These are phyloP conservation scores for Dastarcus helophoroides DNA, from an alignment of 2,888 invertebrate genomes.

Conservation along the genomic window DNA sequence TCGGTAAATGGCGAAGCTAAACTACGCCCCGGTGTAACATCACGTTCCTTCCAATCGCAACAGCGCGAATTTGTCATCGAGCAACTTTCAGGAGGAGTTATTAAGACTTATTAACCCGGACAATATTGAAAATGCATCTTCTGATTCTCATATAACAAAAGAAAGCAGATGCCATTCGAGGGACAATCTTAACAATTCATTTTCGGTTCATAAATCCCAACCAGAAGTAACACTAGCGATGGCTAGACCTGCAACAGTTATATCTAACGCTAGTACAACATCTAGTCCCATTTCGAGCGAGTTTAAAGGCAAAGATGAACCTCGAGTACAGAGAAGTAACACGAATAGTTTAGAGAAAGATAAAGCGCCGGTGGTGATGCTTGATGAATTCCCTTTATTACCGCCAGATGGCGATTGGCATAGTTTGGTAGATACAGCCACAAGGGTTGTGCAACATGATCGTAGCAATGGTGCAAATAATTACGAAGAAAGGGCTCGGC, in stretches of 20 bases:
- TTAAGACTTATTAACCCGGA: slow-evolving; percentile 79
- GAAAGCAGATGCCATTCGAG: slow-evolving; percentile 26
- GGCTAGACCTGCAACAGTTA: slow-evolving; percentile 55
- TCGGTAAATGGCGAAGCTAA: slow-evolving; percentile 47
- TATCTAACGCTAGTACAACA: slow-evolving; percentile 50
- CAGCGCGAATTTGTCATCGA: slow-evolving; percentile 47
- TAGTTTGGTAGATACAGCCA: slow-evolving; percentile 68
- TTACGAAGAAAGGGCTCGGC: slow-evolving; percentile 16
- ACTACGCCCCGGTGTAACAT: slow-evolving; percentile 40
- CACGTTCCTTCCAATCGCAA: slow-evolving; percentile 44
- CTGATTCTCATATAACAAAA: slow-evolving; percentile 15
- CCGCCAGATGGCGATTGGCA: slow-evolving; percentile 69
- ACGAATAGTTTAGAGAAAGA: slow-evolving; percentile 22
- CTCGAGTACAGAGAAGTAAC: slow-evolving; percentile 4
- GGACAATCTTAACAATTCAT: slow-evolving; percentile 31
- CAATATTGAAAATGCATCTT: slow-evolving; percentile 33
- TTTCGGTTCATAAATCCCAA: slow-evolving; percentile 33
- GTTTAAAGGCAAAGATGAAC: slow-evolving; percentile 46
- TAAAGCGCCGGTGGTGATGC: slow-evolving; percentile 25
- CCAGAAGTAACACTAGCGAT: slow-evolving; percentile 52
- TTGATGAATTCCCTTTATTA: slow-evolving; percentile 48
- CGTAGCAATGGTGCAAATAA: slow-evolving; percentile 11
- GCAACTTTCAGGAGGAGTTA: slow-evolving; percentile 74
- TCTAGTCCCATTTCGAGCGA: slow-evolving; percentile 44
- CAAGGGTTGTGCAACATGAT: slow-evolving; percentile 40